A percentile compares a stretch with the other conserved stretches of the same genome.
Conservation (phyloP, 92 coral and sea anemone species). For the Parazoanthus darwini region DNA sequence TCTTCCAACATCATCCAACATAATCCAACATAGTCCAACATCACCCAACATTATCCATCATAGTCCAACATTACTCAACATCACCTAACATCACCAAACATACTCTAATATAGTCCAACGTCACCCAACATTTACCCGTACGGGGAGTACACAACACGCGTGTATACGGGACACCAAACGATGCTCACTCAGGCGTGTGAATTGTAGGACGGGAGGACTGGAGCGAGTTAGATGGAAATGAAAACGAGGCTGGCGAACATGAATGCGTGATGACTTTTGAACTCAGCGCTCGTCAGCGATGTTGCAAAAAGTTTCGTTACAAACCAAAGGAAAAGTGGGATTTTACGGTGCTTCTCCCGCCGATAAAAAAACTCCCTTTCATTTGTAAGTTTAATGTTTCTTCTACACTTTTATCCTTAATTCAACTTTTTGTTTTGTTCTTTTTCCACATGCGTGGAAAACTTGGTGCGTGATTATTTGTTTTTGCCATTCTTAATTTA, state of each 20-base stretch:
- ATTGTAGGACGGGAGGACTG: neutral
- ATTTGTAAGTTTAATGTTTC: neutral
- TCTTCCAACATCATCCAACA: too few relatives aligned
- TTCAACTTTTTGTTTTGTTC: neutral
- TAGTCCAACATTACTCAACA: too few relatives aligned
- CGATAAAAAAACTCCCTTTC: neutral
- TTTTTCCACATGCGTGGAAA: neutral
- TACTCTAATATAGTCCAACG: too few relatives aligned
- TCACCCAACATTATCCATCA: too few relatives aligned
- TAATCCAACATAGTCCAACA: too few relatives aligned
- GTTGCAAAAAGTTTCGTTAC: neutral
- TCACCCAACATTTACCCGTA: too few relatives aligned
- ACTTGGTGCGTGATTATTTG: neutral
- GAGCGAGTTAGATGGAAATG: neutral
- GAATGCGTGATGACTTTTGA: conserved; percentile 36
- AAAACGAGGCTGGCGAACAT: conserved; percentile 30
- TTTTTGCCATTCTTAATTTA: neutral
- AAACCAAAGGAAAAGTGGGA: neutral
- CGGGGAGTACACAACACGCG: too few relatives aligned
- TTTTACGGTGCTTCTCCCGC: neutral
- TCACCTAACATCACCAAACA: too few relatives aligned
- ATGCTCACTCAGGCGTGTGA: too few relatives aligned
- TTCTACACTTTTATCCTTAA: neutral
- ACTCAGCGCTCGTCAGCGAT: conserved; percentile 14
- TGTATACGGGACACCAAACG: too few relatives aligned